These are phyloP conservation scores for Meleagris gallopavo DNA, from an alignment of 2,113 vertebrate species.

Conservation along the genomic window DNA sequence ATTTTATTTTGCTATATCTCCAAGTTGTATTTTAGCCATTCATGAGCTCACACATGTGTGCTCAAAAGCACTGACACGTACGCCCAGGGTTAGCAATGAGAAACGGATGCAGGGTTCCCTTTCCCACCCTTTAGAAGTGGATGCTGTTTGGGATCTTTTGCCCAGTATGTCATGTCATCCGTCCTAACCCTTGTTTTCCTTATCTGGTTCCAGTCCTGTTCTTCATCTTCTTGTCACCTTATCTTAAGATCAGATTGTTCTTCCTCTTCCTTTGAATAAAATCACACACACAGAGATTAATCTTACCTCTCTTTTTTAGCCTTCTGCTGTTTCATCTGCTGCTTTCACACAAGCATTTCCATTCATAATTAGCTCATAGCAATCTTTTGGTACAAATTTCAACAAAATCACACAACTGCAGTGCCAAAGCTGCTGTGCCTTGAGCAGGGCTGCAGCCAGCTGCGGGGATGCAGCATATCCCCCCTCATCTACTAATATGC, in stretches of 20 bases:
- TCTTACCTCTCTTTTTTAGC: neutral
- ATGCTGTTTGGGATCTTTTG: neutral
- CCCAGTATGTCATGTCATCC: neutral
- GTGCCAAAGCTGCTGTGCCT: neutral
- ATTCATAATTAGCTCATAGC: neutral
- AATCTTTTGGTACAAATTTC: neutral
- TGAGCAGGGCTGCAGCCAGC: accelerated
- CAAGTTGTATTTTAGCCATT: neutral
- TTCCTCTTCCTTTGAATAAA: slow-evolving; percentile 22
- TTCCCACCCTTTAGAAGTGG: accelerated
- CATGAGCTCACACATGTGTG: accelerated
- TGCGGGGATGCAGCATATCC: neutral
- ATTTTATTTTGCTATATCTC: neutral
- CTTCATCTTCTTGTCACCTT: slow-evolving; percentile 9
- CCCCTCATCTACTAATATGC: neutral
- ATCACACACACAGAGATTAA: neutral
- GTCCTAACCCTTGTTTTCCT: neutral
- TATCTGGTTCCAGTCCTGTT: neutral
- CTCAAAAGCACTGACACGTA: neutral
- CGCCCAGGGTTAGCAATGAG: neutral
- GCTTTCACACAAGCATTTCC: neutral
- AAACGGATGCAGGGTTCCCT: neutral
- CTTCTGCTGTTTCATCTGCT: neutral
- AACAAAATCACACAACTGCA: neutral
- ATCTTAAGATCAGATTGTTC: slow-evolving; percentile 15